Conservation (phyloP, 1,140 invertebrate genomes). For the Papilio glaucus region DNA sequence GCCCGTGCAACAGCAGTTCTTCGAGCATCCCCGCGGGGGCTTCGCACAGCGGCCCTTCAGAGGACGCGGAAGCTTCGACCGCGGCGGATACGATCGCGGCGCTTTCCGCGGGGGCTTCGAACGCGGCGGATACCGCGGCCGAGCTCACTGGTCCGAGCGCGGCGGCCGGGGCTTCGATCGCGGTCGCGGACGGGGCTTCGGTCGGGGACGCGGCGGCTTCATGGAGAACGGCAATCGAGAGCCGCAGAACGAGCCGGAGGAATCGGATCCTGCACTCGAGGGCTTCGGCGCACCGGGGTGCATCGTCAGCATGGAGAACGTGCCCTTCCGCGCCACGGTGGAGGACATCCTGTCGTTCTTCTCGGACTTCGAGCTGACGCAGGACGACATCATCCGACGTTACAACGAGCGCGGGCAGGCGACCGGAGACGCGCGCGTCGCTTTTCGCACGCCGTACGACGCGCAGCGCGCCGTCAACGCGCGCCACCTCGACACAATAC, state of each 20-base stretch:
- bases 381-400: conserved; percentile 91
- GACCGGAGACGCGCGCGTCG: conserved; percentile 94
- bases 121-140: conserved; percentile 54
- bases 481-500: conserved; percentile 66
- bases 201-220: conserved; percentile 65
- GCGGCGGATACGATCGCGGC: conserved; percentile 59
- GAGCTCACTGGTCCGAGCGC: conserved; percentile 57
- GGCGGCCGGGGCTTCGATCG: conserved; percentile 52
- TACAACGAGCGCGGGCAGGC: conserved; percentile 93
- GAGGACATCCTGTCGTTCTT: conserved; percentile 96
- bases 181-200: conserved; percentile 55
- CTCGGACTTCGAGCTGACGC: conserved; percentile 88
- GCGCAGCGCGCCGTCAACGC: conserved; percentile 88
- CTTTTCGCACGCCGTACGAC: conserved; percentile 90
- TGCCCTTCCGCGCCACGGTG: conserved; percentile 92
- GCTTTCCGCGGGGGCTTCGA: conserved; percentile 63
- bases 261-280: conserved; percentile 76
- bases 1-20: conserved; percentile 53
- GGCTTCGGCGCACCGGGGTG: conserved; percentile 91
- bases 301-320: conserved; percentile 92
- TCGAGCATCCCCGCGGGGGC: conserved; percentile 53
- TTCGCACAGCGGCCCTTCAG: conserved; percentile 64
- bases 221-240: conserved; percentile 59
- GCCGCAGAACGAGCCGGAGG: conserved; percentile 55
- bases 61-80: conserved; percentile 60